Conservation (phyloP, 2,888 invertebrate genomes). For the Beris chalybata region DNA sequence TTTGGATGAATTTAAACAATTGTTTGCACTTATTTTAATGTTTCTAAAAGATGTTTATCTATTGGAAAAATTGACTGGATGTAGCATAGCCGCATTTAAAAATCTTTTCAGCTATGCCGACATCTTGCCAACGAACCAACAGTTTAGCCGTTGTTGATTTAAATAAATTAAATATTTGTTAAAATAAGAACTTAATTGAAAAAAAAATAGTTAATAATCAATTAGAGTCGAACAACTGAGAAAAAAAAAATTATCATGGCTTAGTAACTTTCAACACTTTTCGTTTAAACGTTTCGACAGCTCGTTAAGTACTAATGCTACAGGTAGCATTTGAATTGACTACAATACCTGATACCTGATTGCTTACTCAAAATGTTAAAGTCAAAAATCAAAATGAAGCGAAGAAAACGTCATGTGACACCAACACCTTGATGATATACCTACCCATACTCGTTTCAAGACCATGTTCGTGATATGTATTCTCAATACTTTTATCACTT, state of each 20-base stretch:
- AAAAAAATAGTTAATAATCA: slow-evolving; percentile 4
- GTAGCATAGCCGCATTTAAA: slow-evolving; percentile 55
- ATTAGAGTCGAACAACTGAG: background rate
- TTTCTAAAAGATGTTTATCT: slow-evolving; percentile 45
- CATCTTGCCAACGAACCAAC: slow-evolving; percentile 57
- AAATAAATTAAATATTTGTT: background rate
- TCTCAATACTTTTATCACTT: slow-evolving; percentile 23
- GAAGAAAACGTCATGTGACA: slow-evolving; percentile 30
- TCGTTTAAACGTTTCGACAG: slow-evolving; percentile 30
- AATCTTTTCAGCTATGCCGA: slow-evolving; percentile 56
- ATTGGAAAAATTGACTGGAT: slow-evolving; percentile 57
- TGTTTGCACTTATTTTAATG: too few relatives aligned
- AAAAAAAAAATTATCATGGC: too few relatives aligned
- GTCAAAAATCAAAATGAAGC: slow-evolving; percentile 9
- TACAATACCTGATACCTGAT: slow-evolving; percentile 25
- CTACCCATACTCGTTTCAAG: slow-evolving; percentile 11
- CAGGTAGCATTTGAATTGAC: slow-evolving; percentile 17
- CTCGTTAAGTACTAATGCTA: slow-evolving; percentile 26
- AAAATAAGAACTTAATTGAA: slow-evolving; percentile 1
- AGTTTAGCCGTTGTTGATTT: slow-evolving; percentile 39
- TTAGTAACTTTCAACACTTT: background rate
- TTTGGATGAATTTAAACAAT: too few relatives aligned
- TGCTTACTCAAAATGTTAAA: slow-evolving; percentile 3
- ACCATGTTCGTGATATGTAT: slow-evolving; percentile 26
- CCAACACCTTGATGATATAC: slow-evolving; percentile 7